phyloP scores from a whole-genome alignment of 1,140 invertebrate genomes.

The Arctopsyche grandis region DNA sequence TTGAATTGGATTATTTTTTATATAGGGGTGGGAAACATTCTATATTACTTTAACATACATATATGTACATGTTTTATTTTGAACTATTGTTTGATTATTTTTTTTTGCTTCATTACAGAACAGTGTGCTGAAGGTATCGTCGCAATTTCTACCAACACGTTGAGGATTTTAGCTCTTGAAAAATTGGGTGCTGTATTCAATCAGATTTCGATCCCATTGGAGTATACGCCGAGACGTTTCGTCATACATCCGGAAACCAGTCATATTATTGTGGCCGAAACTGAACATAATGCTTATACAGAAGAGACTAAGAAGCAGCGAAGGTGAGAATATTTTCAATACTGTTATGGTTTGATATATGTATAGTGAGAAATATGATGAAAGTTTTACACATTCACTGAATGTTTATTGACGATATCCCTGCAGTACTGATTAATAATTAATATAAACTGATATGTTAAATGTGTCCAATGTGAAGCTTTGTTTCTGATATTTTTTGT shows the following conservation, averaged over 20 bases:
- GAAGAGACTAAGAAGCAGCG: slow-evolving; percentile 95
- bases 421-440: slow-evolving; percentile 58
- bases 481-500: slow-evolving; percentile 43
- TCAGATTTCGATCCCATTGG: slow-evolving; percentile 89
- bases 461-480: background rate
- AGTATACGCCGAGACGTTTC: slow-evolving; percentile 97
- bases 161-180: slow-evolving; percentile 97
- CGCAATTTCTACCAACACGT: slow-evolving; percentile 97
- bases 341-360: slow-evolving; percentile 27
- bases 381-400: slow-evolving; percentile 59
- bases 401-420: slow-evolving; percentile 49
- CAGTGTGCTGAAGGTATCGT: slow-evolving; percentile 99
- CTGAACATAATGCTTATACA: slow-evolving; percentile 98
- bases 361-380: slow-evolving; percentile 58
- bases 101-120: slow-evolving; percentile 68
- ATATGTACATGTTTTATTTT: background rate
- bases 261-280: slow-evolving; percentile 93
- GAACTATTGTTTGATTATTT: background rate
- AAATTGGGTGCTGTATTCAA: slow-evolving; percentile 99
- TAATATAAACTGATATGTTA: slow-evolving; percentile 58
- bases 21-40: slow-evolving; percentile 45
- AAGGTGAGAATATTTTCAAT: slow-evolving; percentile 64
- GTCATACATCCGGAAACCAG: slow-evolving; percentile 93
- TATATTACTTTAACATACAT: background rate
- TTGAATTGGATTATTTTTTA: slow-evolving; percentile 36